phyloP scores from a whole-genome alignment of 1,140 invertebrate species.

The Chionoecetes opilio region DNA sequence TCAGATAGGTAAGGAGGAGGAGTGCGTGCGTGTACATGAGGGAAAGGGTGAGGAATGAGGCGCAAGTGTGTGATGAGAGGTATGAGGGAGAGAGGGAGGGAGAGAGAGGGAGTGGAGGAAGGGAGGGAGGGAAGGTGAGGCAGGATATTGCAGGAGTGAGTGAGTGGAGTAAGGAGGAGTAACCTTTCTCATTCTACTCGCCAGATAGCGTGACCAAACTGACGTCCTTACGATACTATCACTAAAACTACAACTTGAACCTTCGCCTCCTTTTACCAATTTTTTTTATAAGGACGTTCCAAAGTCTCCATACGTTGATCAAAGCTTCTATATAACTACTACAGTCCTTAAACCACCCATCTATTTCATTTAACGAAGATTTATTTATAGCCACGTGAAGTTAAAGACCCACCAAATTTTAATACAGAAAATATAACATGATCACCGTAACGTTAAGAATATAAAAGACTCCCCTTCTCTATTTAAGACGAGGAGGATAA shows the following conservation, averaged over 20 bases:
- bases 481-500: neutral
- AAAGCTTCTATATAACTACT: too few relatives aligned
- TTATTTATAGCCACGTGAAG: too few relatives aligned
- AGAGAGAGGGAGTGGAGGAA: neutral
- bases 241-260: neutral
- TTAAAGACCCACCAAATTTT: neutral
- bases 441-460: too few relatives aligned
- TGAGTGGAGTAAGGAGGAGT: neutral
- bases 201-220: neutral
- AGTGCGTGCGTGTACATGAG: neutral
- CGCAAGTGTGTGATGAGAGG: neutral
- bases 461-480: too few relatives aligned
- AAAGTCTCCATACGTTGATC: neutral
- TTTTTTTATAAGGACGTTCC: neutral
- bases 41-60: neutral
- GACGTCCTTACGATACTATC: neutral
- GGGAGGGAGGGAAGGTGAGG: constrained; percentile 36
- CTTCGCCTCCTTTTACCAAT: neutral
- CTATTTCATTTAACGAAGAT: too few relatives aligned
- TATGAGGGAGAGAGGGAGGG: neutral
- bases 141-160: neutral
- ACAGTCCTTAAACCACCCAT: too few relatives aligned
- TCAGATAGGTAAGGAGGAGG: neutral
- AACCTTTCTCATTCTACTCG: neutral
- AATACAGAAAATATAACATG: too few relatives aligned